Conservation (phyloP, 2,797 vertebrate genomes). For the Chelonia mydas region DNA sequence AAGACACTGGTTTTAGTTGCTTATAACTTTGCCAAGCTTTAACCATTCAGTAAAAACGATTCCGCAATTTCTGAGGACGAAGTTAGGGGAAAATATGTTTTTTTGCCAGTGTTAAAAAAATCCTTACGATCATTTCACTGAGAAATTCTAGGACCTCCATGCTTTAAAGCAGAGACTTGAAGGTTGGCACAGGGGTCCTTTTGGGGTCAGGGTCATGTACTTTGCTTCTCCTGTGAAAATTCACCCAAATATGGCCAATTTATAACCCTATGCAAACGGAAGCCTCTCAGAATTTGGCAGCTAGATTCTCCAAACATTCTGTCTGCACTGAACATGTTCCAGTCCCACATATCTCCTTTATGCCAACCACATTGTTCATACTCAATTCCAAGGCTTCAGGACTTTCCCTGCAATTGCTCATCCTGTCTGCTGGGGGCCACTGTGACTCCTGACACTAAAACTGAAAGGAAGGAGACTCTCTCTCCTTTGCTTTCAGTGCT, state of each 20-base stretch:
- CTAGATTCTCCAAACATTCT: background rate
- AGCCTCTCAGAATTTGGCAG: background rate
- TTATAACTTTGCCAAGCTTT: background rate
- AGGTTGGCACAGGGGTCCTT: background rate
- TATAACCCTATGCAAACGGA: background rate
- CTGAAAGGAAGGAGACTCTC: background rate
- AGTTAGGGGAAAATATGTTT: background rate
- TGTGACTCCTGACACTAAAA: background rate
- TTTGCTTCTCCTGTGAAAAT: background rate
- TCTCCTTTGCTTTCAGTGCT: background rate
- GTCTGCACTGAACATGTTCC: background rate
- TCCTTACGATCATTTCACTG: background rate
- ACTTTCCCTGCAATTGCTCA: background rate
- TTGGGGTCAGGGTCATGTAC: background rate
- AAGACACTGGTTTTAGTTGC: background rate
- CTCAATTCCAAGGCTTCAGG: background rate
- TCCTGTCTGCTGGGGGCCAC: background rate
- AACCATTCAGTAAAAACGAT: background rate
- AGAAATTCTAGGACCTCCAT: background rate
- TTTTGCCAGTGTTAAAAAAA: background rate
- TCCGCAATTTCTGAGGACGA: background rate
- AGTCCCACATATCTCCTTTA: background rate
- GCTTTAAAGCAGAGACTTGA: background rate
- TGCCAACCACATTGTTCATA: background rate
- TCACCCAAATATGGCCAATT: background rate